Percentiles rank a stretch among this genome's conserved stretches.
phyloP scores from a whole-genome alignment of 2,888 invertebrate species.

The Pogonocherus hispidulus region DNA sequence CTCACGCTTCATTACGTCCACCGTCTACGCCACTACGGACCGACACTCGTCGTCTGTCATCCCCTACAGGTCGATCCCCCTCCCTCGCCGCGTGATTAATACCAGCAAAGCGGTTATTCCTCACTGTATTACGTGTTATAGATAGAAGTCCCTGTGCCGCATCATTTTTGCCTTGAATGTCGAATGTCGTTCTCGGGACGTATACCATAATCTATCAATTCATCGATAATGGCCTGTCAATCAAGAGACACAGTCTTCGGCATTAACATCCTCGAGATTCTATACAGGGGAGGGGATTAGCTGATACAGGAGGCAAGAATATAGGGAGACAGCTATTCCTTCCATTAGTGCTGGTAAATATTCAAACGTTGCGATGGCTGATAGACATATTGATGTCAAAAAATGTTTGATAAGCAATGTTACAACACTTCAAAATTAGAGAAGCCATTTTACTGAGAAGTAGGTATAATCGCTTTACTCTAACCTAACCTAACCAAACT shows the following conservation, averaged over 20 bases:
- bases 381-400: too few species aligned
- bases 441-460: too few species aligned
- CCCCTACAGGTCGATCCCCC: conserved; percentile 1
- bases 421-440: too few species aligned
- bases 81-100: conserved; percentile 16
- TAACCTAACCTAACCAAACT: too few species aligned
- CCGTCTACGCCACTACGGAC: not conserved
- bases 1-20: conserved; percentile 8
- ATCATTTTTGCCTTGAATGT: conserved; percentile 7
- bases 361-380: too few species aligned
- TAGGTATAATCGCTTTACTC: too few species aligned
- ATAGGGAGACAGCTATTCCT: not conserved
- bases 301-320: not conserved
- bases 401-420: too few species aligned
- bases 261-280: not conserved
- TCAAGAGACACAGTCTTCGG: not conserved
- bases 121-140: conserved; percentile 4
- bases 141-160: not conserved
- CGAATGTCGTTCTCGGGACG: not conserved
- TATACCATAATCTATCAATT: conserved; percentile 4
- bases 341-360: too few species aligned
- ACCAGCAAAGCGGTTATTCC: conserved; percentile 6
- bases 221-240: conserved; percentile 10
- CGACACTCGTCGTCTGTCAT: conserved; percentile 19
- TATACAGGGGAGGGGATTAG: not conserved